Evolutionary conservation across 2,797 vertebrate species (phyloP).

Genomic region (Hydrophis major): DNA sequence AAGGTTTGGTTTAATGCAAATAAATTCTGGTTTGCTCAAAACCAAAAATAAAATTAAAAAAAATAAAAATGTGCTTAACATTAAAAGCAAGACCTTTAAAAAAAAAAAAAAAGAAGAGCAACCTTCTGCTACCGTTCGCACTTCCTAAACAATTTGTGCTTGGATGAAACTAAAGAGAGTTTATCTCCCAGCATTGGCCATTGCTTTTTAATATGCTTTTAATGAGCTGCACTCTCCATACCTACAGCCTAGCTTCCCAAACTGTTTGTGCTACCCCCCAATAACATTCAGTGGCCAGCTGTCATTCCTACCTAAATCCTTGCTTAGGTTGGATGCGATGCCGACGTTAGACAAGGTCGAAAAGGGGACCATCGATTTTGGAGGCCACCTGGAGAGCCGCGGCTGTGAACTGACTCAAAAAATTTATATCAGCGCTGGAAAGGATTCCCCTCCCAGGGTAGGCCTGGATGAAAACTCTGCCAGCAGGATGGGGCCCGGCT

Average conservation of each 20-base stretch:
- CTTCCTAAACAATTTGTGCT: conserved; percentile 7
- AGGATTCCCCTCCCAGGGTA: conserved; percentile 83
- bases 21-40: neutral
- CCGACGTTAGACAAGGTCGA: conserved; percentile 83
- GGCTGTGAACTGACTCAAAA: conserved; percentile 97
- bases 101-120: neutral
- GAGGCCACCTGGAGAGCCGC: conserved; percentile 95
- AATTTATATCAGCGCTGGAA: conserved; percentile 93
- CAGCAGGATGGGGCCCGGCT: conserved; percentile 74
- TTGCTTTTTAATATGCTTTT: conserved; percentile 79
- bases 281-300: conserved; percentile 81
- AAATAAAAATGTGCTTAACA: neutral
- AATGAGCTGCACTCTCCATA: conserved; percentile 76
- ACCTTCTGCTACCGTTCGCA: conserved; percentile 23
- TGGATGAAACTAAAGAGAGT: conserved; percentile 37
- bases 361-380: conserved; percentile 95
- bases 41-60: too few relatives aligned
- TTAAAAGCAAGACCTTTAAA: neutral
- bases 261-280: conserved; percentile 76
- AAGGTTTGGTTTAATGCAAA: neutral
- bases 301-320: conserved; percentile 83
- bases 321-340: conserved; percentile 80
- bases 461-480: conserved; percentile 71
- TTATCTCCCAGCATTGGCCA: conserved; percentile 33
- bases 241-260: conserved; percentile 71